A percentile compares a stretch with the other conserved stretches of the same genome.
phyloP scores from a whole-genome alignment of 2,797 vertebrate species.

The Botia kubotai region DNA sequence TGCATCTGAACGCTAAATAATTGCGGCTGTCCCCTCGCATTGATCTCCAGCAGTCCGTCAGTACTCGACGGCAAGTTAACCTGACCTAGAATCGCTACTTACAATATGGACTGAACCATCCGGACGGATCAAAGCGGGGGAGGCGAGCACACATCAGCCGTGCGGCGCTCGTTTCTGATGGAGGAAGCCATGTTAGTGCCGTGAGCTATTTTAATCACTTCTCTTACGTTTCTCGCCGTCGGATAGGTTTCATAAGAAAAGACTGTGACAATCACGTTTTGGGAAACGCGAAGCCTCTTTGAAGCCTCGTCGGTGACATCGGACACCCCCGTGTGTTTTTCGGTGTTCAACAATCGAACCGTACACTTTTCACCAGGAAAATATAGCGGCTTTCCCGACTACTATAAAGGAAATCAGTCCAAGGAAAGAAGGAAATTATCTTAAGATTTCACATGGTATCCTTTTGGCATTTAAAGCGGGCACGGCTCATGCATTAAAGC shows the following conservation, averaged over 20 bases:
- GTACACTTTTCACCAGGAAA: slow-evolving; percentile 22
- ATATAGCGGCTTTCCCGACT: slow-evolving; percentile 25
- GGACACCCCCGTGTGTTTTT: slow-evolving; percentile 37
- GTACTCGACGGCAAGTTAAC: slow-evolving; percentile 66
- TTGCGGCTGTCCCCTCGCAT: not conserved
- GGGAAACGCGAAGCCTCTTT: not conserved
- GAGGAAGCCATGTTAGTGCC: slow-evolving; percentile 23
- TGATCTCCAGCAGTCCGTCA: not conserved
- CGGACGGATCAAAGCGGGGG: slow-evolving; percentile 57
- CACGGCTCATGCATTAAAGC: too few species aligned
- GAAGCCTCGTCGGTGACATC: slow-evolving; percentile 13
- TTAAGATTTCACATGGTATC: slow-evolving; percentile 26
- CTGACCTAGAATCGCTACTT: slow-evolving; percentile 85
- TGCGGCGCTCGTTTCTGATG: slow-evolving; percentile 2
- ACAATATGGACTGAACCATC: slow-evolving; percentile 82
- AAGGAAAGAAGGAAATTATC: slow-evolving; percentile 11
- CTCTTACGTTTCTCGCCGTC: not conserved
- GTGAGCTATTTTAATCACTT: not conserved
- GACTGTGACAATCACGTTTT: not conserved
- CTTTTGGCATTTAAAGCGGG: not conserved
- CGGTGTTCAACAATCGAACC: not conserved
- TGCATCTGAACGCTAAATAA: slow-evolving; percentile 1
- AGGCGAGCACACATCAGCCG: slow-evolving; percentile 11
- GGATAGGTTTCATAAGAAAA: slow-evolving; percentile 1
- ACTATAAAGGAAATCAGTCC: slow-evolving; percentile 5